Evolutionary conservation across 92 coral and sea anemone species (phyloP).

Genomic region (Meandrina meandrites): DNA sequence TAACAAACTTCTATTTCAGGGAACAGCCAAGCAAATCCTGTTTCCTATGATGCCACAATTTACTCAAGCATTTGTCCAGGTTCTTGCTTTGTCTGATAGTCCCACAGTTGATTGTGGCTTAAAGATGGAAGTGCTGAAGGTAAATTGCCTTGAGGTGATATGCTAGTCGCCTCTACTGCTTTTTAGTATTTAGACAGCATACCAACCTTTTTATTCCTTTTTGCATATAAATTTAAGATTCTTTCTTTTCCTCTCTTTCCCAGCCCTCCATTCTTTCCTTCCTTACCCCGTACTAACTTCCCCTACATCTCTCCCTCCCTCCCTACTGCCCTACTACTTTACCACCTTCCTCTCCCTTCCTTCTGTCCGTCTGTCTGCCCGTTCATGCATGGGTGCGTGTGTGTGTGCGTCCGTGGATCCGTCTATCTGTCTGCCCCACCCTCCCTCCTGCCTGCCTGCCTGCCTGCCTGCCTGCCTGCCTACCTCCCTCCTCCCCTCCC

Average conservation of each 20-base stretch:
- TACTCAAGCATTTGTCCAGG: constrained; percentile 84
- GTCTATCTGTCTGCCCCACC: not conserved
- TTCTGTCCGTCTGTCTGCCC: not conserved
- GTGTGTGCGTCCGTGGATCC: no score
- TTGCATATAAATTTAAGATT: not conserved
- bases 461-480: not conserved
- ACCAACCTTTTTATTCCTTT: not conserved
- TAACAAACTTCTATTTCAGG: constrained; percentile 31
- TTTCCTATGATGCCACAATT: constrained; percentile 90
- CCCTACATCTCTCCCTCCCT: not conserved
- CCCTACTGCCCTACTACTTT: no score
- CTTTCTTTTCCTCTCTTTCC: no score
- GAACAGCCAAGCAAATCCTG: constrained; percentile 68
- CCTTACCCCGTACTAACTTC: not conserved
- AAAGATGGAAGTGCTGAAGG: constrained; percentile 96
- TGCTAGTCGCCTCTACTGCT: not conserved
- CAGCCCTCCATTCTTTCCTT: not conserved
- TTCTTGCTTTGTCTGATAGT: constrained; percentile 87
- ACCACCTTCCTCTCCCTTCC: no score
- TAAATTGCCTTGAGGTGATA: not conserved
- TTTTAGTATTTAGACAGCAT: not conserved
- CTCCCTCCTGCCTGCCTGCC: not conserved
- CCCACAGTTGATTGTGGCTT: constrained; percentile 94
- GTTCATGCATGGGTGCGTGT: no score
- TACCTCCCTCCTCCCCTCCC: not conserved